Evolutionary conservation across 2,888 invertebrate genomes (phyloP).

Genomic region (Gryllus longicercus): DNA sequence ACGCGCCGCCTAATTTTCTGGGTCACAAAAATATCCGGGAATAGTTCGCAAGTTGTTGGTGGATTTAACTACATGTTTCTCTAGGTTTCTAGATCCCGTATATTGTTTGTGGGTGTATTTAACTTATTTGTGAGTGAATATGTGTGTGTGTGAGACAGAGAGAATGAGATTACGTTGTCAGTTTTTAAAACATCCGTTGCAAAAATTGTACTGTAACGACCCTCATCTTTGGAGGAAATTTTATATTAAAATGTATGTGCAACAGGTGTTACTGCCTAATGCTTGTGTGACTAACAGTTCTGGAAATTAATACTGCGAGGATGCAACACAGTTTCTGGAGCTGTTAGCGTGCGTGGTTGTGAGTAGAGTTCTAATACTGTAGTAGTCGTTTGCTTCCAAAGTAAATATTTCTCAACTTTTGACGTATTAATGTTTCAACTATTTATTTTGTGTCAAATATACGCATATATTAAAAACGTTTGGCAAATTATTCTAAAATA

Average conservation of each 20-base stretch:
- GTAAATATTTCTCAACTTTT: slow-evolving; percentile 2
- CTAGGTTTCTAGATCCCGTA: neutral
- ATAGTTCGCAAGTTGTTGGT: slow-evolving; percentile 17
- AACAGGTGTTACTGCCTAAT: too few relatives aligned
- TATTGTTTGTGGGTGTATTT: neutral
- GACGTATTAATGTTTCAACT: neutral
- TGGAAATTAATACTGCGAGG: neutral
- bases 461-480: too few relatives aligned
- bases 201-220: too few relatives aligned
- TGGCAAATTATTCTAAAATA: too few relatives aligned
- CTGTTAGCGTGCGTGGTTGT: neutral
- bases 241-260: too few relatives aligned
- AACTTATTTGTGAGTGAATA: neutral
- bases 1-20: neutral
- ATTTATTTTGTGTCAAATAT: too few relatives aligned
- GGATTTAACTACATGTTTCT: neutral
- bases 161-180: neutral
- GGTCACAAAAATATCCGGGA: slow-evolving; percentile 17
- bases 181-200: too few relatives aligned
- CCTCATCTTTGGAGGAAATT: too few relatives aligned
- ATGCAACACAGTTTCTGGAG: neutral
- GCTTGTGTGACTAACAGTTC: neutral
- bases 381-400: neutral
- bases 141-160: neutral
- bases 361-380: neutral